Evolutionary conservation across 2,113 vertebrate genomes (phyloP).

Genomic region (Amphilophus citrinellus): DNA sequence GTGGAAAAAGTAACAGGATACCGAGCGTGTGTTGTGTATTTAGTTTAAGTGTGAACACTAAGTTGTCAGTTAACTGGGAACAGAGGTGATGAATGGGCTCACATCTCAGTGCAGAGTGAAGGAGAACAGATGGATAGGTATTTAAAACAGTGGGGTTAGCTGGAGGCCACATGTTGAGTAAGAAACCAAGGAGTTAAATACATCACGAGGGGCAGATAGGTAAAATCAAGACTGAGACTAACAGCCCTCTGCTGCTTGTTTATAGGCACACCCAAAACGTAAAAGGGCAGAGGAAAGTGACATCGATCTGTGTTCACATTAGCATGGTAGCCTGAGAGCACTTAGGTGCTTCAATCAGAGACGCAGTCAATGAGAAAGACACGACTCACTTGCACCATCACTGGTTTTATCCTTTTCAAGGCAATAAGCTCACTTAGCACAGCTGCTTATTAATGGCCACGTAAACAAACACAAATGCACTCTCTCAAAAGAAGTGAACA

Average conservation of each 20-base stretch:
- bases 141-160: constrained; percentile 25
- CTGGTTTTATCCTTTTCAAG: constrained; percentile 38
- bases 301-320: constrained; percentile 84
- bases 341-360: constrained; percentile 84
- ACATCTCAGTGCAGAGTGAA: constrained; percentile 16
- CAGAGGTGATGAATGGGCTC: constrained; percentile 49
- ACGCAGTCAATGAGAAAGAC: constrained; percentile 68
- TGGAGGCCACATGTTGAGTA: constrained; percentile 20
- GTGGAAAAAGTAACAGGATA: constrained; percentile 49
- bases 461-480: constrained; percentile 22
- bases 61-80: constrained; percentile 57
- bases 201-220: constrained; percentile 29
- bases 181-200: constrained; percentile 42
- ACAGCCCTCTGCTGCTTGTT: constrained; percentile 61
- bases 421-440: constrained; percentile 16
- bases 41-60: neutral
- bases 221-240: constrained; percentile 22
- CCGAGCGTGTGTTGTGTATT: neutral
- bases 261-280: constrained; percentile 52
- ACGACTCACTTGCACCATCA: constrained; percentile 46
- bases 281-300: constrained; percentile 79
- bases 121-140: constrained; percentile 12
- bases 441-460: constrained; percentile 24
- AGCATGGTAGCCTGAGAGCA: constrained; percentile 80
- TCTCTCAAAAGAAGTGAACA: neutral